phyloP scores from a whole-genome alignment of 2,113 vertebrate genomes.

The Baryphthengus martii region DNA sequence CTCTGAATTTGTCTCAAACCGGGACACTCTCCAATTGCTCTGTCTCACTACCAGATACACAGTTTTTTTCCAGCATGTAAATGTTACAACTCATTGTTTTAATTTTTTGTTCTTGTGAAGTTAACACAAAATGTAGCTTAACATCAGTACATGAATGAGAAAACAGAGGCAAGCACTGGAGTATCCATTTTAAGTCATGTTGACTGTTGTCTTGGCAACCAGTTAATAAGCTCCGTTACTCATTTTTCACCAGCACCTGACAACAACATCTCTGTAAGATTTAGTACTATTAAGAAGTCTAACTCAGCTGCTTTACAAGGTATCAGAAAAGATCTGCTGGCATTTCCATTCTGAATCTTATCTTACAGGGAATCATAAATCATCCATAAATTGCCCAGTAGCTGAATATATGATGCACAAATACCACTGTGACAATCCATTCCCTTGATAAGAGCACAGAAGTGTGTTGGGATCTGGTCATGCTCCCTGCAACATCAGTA shows the following conservation, averaged over 20 bases:
- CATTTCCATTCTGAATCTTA: not conserved
- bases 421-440: not conserved
- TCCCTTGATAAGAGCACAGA: not conserved
- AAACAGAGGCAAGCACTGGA: slow-evolving; percentile 36
- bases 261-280: slow-evolving; percentile 13
- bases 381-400: not conserved
- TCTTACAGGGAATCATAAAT: not conserved
- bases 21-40: not conserved
- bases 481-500: not conserved
- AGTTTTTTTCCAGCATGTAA: not conserved
- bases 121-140: slow-evolving; percentile 8
- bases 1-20: too few relatives aligned
- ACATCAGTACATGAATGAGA: not conserved
- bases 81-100: not conserved
- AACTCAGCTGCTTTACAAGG: slow-evolving; percentile 6
- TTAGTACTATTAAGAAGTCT: not conserved
- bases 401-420: not conserved
- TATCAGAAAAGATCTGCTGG: not conserved
- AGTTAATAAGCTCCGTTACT: slow-evolving; percentile 46
- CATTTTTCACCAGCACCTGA: slow-evolving; percentile 9
- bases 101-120: not conserved
- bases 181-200: not conserved
- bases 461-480: not conserved
- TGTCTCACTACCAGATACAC: not conserved
- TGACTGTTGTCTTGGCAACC: slow-evolving; percentile 53